These are phyloP conservation scores for Ferdinandea cuprea DNA, from an alignment of 2,888 invertebrate species.

Conservation along the genomic window DNA sequence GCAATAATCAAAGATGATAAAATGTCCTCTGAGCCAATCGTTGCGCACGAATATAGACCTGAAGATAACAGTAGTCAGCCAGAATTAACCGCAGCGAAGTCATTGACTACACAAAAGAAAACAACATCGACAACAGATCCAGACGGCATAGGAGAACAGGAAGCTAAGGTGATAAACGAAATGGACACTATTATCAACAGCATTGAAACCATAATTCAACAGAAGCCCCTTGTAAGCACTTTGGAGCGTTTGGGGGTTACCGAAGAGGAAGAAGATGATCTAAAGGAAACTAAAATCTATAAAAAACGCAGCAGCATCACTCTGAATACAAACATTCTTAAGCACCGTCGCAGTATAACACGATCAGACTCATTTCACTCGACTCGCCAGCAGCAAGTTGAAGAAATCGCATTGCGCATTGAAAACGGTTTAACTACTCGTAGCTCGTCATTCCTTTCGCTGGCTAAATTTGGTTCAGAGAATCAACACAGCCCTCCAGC, in stretches of 20 bases:
- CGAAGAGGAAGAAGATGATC: constrained; percentile 73
- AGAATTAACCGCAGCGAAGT: background rate
- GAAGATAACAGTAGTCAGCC: background rate
- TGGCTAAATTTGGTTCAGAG: constrained; percentile 77
- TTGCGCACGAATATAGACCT: constrained; percentile 1
- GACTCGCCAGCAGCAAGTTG: constrained; percentile 73
- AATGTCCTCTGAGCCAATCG: background rate
- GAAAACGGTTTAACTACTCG: constrained; percentile 75
- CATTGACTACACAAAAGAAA: background rate
- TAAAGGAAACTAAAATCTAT: constrained; percentile 72
- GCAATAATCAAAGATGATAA: constrained; percentile 8
- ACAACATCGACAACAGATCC: constrained; percentile 13
- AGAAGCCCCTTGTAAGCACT: constrained; percentile 59
- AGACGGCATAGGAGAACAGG: constrained; percentile 43
- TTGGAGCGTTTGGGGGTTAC: constrained; percentile 51
- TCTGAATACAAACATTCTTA: constrained; percentile 58
- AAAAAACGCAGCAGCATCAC: constrained; percentile 76
- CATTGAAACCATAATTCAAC: constrained; percentile 38
- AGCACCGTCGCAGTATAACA: constrained; percentile 76
- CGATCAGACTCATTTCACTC: constrained; percentile 82
- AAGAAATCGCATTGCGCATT: constrained; percentile 21
- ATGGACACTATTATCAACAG: constrained; percentile 48
- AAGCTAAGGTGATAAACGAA: constrained; percentile 36
- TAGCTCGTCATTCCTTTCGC: constrained; percentile 81
- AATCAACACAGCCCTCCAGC: constrained; percentile 60